phyloP scores from a whole-genome alignment of 1,140 invertebrate genomes.

The Drosophila nasuta region DNA sequence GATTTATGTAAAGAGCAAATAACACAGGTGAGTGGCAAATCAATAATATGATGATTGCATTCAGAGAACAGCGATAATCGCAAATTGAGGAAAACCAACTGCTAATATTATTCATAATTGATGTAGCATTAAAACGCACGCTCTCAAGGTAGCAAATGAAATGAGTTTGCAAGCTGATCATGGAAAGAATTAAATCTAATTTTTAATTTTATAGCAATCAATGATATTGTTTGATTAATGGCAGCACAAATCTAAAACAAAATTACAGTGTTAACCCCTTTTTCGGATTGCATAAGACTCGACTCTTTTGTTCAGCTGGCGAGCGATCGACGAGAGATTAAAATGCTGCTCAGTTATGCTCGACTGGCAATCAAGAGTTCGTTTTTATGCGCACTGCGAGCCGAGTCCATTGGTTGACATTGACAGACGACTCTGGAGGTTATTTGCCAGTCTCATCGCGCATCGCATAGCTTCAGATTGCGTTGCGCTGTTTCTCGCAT shows the following conservation, averaged over 20 bases:
- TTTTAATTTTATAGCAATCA: not conserved
- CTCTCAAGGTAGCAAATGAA: too few relatives aligned
- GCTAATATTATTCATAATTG: not conserved
- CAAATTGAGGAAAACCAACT: slow-evolving; percentile 17
- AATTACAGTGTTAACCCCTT: slow-evolving; percentile 8
- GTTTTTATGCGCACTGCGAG: slow-evolving; percentile 22
- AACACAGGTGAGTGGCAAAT: slow-evolving; percentile 55
- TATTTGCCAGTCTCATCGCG: slow-evolving; percentile 46
- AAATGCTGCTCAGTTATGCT: slow-evolving; percentile 48
- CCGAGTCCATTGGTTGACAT: slow-evolving; percentile 43
- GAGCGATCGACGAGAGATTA: slow-evolving; percentile 38
- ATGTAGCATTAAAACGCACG: not conserved
- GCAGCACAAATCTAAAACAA: not conserved
- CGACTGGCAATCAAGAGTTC: slow-evolving; percentile 20
- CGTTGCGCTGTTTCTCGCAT: not conserved
- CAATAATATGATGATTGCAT: slow-evolving; percentile 42
- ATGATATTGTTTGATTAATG: not conserved
- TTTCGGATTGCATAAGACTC: slow-evolving; percentile 1
- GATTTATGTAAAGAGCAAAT: slow-evolving; percentile 76
- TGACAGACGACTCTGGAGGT: slow-evolving; percentile 60
- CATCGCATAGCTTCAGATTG: slow-evolving; percentile 18
- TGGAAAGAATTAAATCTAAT: not conserved
- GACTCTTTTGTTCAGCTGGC: slow-evolving; percentile 1
- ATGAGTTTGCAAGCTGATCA: not conserved
- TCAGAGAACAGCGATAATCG: slow-evolving; percentile 34